Conservation (phyloP, 2,113 vertebrate genomes). For the Leucopsar rothschildi region DNA sequence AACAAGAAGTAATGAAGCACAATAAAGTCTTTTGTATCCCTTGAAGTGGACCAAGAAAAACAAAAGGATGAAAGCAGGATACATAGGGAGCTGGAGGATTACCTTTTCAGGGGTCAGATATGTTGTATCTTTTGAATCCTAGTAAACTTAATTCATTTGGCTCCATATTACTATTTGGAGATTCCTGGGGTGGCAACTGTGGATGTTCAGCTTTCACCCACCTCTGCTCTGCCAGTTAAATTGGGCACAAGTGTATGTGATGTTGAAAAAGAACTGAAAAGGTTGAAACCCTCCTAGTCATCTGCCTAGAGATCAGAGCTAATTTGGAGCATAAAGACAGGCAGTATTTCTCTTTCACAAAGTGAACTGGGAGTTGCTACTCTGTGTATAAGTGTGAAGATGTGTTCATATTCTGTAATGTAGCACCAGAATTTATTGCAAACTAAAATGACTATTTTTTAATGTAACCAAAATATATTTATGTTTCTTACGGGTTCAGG, state of each 20-base stretch:
- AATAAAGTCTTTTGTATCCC: background rate
- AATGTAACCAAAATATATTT: background rate
- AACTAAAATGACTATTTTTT: background rate
- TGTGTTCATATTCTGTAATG: background rate
- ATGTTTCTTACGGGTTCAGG: accelerated
- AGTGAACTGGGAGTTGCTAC: background rate
- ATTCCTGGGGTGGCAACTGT: background rate
- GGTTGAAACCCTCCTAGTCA: background rate
- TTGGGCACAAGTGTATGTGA: background rate
- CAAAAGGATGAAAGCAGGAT: background rate
- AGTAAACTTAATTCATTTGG: background rate
- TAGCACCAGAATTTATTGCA: background rate
- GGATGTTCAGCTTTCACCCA: background rate
- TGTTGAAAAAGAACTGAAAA: background rate
- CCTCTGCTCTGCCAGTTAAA: background rate
- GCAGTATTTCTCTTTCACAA: background rate
- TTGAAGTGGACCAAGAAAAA: background rate
- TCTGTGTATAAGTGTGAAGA: background rate
- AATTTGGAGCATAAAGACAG: background rate
- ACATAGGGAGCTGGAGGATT: background rate
- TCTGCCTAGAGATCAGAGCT: background rate
- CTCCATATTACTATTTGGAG: background rate
- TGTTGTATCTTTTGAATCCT: background rate
- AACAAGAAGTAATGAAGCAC: background rate
- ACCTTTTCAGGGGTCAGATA: background rate